These are phyloP conservation scores for Cercopithecus petaurista DNA, from an alignment of 2,797 vertebrate species.

Conservation along the genomic window DNA sequence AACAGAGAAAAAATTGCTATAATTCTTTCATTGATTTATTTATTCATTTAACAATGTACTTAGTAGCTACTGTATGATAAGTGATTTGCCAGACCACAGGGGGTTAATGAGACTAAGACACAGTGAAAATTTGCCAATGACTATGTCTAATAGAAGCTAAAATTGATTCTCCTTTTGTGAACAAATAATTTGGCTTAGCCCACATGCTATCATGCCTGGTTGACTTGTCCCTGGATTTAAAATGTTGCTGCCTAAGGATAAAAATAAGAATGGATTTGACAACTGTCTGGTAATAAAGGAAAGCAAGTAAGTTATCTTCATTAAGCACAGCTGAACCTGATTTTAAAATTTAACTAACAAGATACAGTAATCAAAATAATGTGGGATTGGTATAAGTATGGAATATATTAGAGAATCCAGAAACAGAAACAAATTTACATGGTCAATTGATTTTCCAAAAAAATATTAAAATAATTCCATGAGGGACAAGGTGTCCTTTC, in stretches of 20 bases:
- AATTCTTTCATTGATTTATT: neutral
- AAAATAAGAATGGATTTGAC: slow-evolving; percentile 15
- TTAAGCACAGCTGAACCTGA: slow-evolving; percentile 20
- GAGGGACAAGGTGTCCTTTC: neutral
- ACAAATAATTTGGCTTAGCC: slow-evolving; percentile 5
- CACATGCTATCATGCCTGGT: neutral
- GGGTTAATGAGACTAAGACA: neutral
- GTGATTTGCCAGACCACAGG: neutral
- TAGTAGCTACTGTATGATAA: neutral
- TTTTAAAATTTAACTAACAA: slow-evolving; percentile 44
- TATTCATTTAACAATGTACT: neutral
- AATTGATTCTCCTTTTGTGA: neutral
- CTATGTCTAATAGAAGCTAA: neutral
- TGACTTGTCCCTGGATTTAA: neutral
- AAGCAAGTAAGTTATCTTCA: slow-evolving; percentile 21
- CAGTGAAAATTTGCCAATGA: neutral
- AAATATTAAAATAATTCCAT: slow-evolving; percentile 2
- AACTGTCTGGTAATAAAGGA: neutral
- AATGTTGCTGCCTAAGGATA: neutral
- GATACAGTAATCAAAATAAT: slow-evolving; percentile 23
- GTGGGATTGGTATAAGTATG: neutral
- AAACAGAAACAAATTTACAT: slow-evolving; percentile 9
- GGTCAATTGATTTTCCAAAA: neutral
- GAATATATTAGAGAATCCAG: neutral
- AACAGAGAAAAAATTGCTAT: neutral